Conservation (phyloP, 2,113 vertebrate genomes). For the Polyodon spathula region DNA sequence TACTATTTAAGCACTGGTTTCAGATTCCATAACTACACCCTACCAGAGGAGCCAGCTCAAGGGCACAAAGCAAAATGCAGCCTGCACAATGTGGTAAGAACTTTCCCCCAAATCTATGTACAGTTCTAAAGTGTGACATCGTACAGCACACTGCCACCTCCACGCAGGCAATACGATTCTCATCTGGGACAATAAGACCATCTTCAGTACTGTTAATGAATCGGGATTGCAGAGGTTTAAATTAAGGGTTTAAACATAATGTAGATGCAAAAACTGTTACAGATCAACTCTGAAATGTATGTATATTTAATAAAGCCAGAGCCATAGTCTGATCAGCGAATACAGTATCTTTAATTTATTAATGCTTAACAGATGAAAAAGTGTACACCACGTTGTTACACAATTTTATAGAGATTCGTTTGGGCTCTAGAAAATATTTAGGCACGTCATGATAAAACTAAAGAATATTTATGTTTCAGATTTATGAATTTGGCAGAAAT, state of each 20-base stretch:
- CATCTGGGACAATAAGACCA: no score
- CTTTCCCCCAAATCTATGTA: no score
- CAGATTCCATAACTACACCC: no score
- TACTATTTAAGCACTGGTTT: no score
- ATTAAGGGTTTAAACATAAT: neutral
- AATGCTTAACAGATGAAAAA: neutral
- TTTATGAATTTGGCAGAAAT: slow-evolving; percentile 14
- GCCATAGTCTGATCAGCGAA: neutral
- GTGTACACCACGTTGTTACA: neutral
- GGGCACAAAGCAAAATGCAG: no score
- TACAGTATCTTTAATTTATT: neutral
- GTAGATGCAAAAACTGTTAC: neutral
- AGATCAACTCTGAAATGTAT: neutral
- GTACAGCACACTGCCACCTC: no score
- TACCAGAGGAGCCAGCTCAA: no score
- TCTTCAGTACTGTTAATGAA: neutral
- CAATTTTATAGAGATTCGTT: neutral
- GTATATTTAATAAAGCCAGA: neutral
- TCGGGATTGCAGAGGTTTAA: neutral
- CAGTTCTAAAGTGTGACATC: no score
- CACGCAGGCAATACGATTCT: no score
- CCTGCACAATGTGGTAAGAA: no score
- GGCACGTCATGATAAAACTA: neutral
- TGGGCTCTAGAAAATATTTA: neutral
- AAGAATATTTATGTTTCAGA: slow-evolving; percentile 21